Percentiles rank a stretch among this genome's conserved stretches.
Conservation (phyloP, 2,113 vertebrate species). For the Sardina pilchardus region DNA sequence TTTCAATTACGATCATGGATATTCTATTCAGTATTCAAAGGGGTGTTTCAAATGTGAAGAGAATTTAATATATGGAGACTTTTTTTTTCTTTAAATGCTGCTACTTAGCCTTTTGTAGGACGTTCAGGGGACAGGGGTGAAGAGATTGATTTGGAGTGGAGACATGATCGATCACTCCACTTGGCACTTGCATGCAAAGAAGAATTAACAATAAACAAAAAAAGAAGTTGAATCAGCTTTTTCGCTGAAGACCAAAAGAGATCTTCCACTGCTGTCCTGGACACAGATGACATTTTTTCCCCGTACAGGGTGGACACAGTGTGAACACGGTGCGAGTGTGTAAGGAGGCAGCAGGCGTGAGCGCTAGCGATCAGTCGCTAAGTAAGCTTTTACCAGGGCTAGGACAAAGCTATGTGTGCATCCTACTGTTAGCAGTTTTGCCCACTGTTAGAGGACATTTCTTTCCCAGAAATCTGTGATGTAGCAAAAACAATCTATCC, state of each 20-base stretch:
- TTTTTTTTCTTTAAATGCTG: constrained; percentile 64
- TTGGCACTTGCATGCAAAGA: constrained; percentile 46
- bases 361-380: too few species aligned
- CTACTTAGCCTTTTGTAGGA: constrained; percentile 55
- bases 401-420: too few species aligned
- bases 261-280: constrained; percentile 44
- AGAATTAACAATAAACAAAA: constrained; percentile 21
- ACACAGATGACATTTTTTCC: constrained; percentile 13
- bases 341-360: too few species aligned
- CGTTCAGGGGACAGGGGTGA: not conserved
- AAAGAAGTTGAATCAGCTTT: constrained; percentile 41
- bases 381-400: too few species aligned
- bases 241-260: constrained; percentile 31
- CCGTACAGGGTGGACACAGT: not conserved
- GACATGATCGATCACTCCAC: constrained; percentile 34
- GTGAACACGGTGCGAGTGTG: too few species aligned
- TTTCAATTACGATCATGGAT: constrained; percentile 58
- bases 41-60: constrained; percentile 61
- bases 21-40: constrained; percentile 62
- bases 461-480: constrained; percentile 57
- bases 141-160: constrained; percentile 42
- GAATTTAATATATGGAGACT: constrained; percentile 50
- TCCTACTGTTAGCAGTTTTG: not conserved
- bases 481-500: constrained; percentile 63
- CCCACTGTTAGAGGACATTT: constrained; percentile 38